Base-by-base conservation (phyloP, 2,888 invertebrate species). In the Parnassius orleans region DNA sequence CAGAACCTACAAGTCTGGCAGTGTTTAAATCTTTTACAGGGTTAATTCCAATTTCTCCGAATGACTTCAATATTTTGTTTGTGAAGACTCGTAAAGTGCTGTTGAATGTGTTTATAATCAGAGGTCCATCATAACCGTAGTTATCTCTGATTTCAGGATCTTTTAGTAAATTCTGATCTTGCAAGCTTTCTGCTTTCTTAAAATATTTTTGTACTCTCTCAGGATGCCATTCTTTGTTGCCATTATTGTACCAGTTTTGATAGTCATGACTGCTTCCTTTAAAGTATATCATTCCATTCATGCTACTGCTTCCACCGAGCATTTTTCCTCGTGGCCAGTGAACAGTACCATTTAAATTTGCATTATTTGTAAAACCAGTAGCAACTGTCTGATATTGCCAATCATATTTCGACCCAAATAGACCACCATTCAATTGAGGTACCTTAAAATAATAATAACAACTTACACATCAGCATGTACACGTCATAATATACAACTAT, bases 381-480 rank as follows among this genome's bases (percentile, higher is more conserved):
- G 0, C 96, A 95, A 78, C 95, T 94, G 62, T 62, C 43, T n/a
- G 53, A 80, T 97, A 97, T 75, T 95, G 93, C 97, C 97, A 97
- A 78, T 97, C 97, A 62, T 96, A 84, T 74, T 68, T 61, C 7
- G 78, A 87, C 72, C 93, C 52, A 33, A 46, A 72, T n/a, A 82
- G 50, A 0, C 47, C 24, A 24, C 43, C 60, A 15, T 72, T 65
- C 10, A 79, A 50, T 71, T 59, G 65, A 46, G 84, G 83, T 61
- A 84, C 65, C 83, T 19, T 84, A 61, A 33, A 68, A 69, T 14
- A 48, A 48, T 46, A 12, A 48, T 10, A 9, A 9, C 1, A 48
- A 12, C 10, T 14, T 1, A 48, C 9, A 48, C 15, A 10, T 15
- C 14, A 7, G 33, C 7, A 33, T 7, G 5, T 33, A 33, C 33